phyloP scores from a whole-genome alignment of 2,797 vertebrate genomes.

The Poeciliopsis paucimaculata region DNA sequence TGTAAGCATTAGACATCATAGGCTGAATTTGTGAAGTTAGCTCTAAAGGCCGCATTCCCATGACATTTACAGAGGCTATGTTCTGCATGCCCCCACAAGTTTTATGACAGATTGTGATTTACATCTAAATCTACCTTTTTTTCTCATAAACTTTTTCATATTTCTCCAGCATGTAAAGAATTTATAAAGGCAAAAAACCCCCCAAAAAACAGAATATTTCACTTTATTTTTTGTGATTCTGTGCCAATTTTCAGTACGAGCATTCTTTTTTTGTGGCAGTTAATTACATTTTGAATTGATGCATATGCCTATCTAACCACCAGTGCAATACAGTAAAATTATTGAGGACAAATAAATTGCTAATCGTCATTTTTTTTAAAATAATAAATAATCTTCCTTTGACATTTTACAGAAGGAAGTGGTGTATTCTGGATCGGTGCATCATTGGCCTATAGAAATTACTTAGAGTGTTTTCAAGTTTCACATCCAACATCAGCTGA shows the following conservation, averaged over 20 bases:
- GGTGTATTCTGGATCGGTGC: neutral
- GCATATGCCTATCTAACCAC: no score
- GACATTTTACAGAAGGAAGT: neutral
- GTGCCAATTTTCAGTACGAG: no score
- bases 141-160: no score
- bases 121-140: neutral
- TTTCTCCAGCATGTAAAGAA: neutral
- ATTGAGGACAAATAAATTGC: neutral
- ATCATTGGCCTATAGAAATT: neutral
- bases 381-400: neutral
- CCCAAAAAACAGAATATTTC: neutral
- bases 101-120: neutral
- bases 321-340: neutral
- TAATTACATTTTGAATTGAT: no score
- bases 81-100: neutral
- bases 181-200: neutral
- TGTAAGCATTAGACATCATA: constrained; percentile 17
- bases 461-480: neutral
- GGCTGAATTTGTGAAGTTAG: constrained; percentile 15
- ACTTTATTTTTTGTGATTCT: neutral
- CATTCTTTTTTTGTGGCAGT: no score
- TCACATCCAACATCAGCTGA: neutral
- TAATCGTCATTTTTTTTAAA: neutral
- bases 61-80: neutral
- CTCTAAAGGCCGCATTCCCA: neutral